Evolutionary conservation across 2,113 vertebrate genomes (phyloP), one percentile per base, ranked within the genome.

Genomic region (Reinhardtius hippoglossoides): DNA sequence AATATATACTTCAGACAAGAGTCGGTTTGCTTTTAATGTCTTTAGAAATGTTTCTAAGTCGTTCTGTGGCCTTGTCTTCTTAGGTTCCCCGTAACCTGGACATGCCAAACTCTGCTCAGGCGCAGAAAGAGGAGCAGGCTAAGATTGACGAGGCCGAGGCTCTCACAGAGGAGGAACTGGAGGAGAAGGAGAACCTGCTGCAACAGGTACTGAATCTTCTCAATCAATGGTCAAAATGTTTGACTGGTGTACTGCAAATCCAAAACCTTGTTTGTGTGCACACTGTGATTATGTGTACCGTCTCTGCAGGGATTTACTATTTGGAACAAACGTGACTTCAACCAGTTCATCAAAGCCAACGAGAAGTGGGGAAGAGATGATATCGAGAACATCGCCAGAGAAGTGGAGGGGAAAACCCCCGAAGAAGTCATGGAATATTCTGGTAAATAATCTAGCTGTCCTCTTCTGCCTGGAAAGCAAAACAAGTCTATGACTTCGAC

Each of bases 291-390:
- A 70, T 8, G n/a, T 31, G 9, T 59, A 2, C 1, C 7, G 69
- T 58, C 4, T 1, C 54, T 71, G 5, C 85, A 99, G 98, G 98
- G 98, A 74, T 99, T 99, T 88, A 99, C 98, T 40, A 99, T 97
- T 88, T 99, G 98, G 98, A 99, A 98, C 92, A 99, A 99, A 86
- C 96, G 98, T 71, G 98, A 99, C 92, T 99, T 99, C 88, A 99
- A 99, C 91, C 98, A 99, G 90, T 99, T 99, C 93, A 99, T 99
- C 83, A 99, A 99, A 94, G 98, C 97, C 31, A 99, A 99, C 71
- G 98, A 99, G 89, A 99, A 99, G 87, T 99, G 98, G 98, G 97
- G 98, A 66, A 92, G 97, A 87, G 98, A 99, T 84, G 97, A 99
- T 84, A 99, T 99, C 69, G 98, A 99, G 92, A 99, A 99, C 87